A percentile compares a stretch with the other conserved stretches of the same genome.
phyloP scores from a whole-genome alignment of 2,888 invertebrate genomes.

The Ochropleura leucogaster region DNA sequence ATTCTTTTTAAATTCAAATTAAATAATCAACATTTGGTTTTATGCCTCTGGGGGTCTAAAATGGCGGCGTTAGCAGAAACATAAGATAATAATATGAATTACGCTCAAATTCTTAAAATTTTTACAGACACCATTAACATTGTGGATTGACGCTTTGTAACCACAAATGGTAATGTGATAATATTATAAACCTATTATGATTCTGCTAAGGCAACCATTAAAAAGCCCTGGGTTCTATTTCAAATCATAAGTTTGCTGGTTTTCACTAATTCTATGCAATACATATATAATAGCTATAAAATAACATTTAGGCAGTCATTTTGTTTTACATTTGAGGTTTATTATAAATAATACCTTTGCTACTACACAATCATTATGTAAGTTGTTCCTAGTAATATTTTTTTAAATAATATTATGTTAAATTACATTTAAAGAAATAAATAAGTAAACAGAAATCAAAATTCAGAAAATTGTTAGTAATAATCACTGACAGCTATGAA shows the following conservation, averaged over 20 bases:
- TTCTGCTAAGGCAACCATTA: no score
- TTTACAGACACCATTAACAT: no score
- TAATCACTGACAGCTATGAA: conserved; percentile 44
- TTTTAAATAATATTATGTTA: conserved; percentile 4
- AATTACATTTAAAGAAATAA: conserved; percentile 20
- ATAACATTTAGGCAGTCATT: neutral
- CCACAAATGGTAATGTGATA: no score
- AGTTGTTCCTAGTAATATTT: conserved; percentile 1
- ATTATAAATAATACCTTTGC: neutral
- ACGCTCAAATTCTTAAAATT: no score
- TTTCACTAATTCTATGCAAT: neutral
- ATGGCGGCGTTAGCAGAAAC: no score
- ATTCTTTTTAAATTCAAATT: neutral
- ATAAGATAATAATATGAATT: no score
- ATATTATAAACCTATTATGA: no score
- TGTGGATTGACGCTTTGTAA: no score
- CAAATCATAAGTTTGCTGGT: neutral
- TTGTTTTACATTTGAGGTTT: conserved; percentile 7
- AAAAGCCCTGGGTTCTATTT: neutral
- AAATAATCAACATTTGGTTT: no score
- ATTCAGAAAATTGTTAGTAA: conserved; percentile 50
- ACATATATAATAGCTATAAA: neutral
- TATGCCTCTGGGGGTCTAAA: neutral
- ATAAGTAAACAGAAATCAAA: conserved; percentile 12
- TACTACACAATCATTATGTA: neutral